Evolutionary conservation across 2,888 invertebrate species (phyloP), one percentile per base, ranked within the genome.

Genomic region (Ochropleura leucogaster): DNA sequence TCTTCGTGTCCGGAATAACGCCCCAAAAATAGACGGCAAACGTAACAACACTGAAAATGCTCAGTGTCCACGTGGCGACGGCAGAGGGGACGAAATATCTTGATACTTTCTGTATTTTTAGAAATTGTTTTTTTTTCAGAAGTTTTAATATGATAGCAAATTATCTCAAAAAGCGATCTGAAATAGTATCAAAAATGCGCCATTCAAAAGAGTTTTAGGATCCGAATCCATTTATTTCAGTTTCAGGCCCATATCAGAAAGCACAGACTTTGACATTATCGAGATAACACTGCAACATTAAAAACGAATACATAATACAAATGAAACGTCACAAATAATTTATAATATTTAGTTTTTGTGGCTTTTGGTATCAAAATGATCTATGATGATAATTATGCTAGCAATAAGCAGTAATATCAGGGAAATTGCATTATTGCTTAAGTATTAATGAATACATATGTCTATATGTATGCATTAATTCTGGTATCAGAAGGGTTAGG

Each of bases 1-100:
- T 82, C 84, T 67, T 87, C 93, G 93, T 95, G 94, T 93, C 92
- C 92, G 86, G 93, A 94, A 94, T 95, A 91, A 85, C 89, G 87
- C 90, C 90, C 89, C 86, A 86, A 92, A 92, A 91, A 90, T 90
- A 91, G 87, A 91, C 86, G 82, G 71, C 74, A 68, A 85, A 79
- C 47, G 79, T 87, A 90, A 89, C 90, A 90, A 90, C 90, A 90
- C 90, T 91, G 91, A 91, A 92, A 93, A 93, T 93, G 90, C 90
- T 92, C 88, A 89, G 86, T 90, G 89, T 91, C 90, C 89, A 92
- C 91, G 89, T 89, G 89, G 89, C 87, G 86, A 70, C 14, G 20
- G 57, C 65, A 68, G 73, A 68, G 66, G 55, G 72, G 71, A 62
- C 30, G 70, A 65, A 44, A 18, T 18, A 64, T 91, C 80, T 93